Evolutionary conservation across 2,888 invertebrate species (phyloP).

Genomic region (Yponomeuta sedellus): DNA sequence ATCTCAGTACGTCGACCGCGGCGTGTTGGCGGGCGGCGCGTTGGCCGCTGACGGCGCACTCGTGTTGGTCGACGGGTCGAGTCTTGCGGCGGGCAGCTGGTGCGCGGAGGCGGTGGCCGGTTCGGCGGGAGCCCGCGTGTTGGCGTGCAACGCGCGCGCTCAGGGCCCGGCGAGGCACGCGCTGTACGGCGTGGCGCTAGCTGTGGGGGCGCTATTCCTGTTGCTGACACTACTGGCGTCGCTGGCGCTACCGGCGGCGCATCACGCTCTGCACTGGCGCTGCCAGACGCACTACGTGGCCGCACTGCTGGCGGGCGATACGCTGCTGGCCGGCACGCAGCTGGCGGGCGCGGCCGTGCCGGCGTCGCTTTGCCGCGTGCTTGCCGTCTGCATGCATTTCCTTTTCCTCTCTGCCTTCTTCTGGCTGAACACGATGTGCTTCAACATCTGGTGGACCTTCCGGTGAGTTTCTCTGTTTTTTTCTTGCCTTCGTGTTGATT

Average conservation of each 20-base stretch:
- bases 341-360: constrained; percentile 79
- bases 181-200: constrained; percentile 85
- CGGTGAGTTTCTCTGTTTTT: constrained; percentile 77
- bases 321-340: constrained; percentile 86
- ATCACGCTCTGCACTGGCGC: constrained; percentile 91
- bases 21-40: constrained; percentile 69
- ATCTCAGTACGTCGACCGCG: constrained; percentile 76
- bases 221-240: constrained; percentile 76
- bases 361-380: constrained; percentile 78
- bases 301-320: constrained; percentile 87
- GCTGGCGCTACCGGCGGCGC: constrained; percentile 86
- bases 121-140: constrained; percentile 67
- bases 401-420: constrained; percentile 93
- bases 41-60: constrained; percentile 75
- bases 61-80: constrained; percentile 41
- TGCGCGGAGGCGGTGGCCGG: constrained; percentile 65
- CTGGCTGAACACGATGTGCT: constrained; percentile 96
- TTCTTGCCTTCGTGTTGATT: not conserved
- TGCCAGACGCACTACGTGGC: constrained; percentile 92
- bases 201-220: constrained; percentile 88
- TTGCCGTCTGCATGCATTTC: constrained; percentile 90
- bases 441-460: constrained; percentile 96
- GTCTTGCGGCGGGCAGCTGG: constrained; percentile 52
- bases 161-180: constrained; percentile 70
- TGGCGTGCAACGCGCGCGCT: constrained; percentile 64